Conservation (phyloP, 2,113 vertebrate genomes). For the Castor canadensis region DNA sequence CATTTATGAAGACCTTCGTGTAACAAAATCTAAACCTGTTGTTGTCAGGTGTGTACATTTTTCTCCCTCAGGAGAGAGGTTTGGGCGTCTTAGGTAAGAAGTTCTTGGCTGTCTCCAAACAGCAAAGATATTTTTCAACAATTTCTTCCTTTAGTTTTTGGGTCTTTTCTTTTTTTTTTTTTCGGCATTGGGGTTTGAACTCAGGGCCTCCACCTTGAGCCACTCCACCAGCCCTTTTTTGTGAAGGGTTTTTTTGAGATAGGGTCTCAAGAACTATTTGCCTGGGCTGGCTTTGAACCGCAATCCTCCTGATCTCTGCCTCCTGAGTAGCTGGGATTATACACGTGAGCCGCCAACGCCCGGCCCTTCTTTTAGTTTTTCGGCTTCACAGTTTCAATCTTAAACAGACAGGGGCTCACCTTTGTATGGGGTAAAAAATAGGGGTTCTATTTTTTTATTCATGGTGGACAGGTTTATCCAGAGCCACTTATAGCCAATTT, state of each 20-base stretch:
- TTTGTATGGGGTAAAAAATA: not conserved
- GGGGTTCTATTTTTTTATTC: not conserved
- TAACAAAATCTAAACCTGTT: conserved; percentile 42
- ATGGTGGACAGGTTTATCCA: not conserved
- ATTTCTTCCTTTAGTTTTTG: no score
- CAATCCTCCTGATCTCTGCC: no score
- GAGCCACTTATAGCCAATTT: not conserved
- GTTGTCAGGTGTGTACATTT: not conserved
- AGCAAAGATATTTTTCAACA: not conserved
- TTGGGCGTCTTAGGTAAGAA: not conserved
- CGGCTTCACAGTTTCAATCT: not conserved
- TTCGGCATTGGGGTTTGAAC: no score
- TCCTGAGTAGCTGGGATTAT: no score
- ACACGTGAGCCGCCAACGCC: no score
- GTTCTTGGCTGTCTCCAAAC: not conserved
- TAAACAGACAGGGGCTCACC: not conserved
- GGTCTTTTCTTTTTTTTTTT: no score
- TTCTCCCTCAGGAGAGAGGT: not conserved
- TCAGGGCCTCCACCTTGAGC: no score
- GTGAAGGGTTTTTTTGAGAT: no score
- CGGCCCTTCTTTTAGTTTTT: not conserved
- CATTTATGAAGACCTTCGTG: not conserved
- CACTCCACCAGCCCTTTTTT: no score
- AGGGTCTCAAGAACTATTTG: no score
- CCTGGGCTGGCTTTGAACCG: no score